These are phyloP conservation scores for Otus scops DNA, from an alignment of 2,797 vertebrate species.

Conservation along the genomic window DNA sequence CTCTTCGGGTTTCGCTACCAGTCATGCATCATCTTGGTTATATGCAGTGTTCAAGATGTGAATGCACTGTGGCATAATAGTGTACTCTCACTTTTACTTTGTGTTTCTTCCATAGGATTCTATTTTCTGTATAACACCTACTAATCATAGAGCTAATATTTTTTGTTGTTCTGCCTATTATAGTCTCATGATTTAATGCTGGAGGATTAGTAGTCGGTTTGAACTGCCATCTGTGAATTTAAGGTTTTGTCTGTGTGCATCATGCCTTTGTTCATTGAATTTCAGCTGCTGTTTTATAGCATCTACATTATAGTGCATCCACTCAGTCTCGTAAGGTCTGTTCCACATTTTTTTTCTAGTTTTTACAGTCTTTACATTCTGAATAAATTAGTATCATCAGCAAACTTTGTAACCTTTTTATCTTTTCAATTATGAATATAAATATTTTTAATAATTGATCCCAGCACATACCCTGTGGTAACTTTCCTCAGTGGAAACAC, in stretches of 20 bases:
- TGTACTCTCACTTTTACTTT: neutral
- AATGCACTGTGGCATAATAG: neutral
- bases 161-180: neutral
- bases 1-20: neutral
- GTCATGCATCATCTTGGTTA: neutral
- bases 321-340: neutral
- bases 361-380: neutral
- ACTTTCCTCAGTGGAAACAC: neutral
- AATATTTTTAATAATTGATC: neutral
- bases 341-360: neutral
- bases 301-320: neutral
- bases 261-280: neutral
- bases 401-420: neutral
- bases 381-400: neutral
- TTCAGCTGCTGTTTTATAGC: neutral
- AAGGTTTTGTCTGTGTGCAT: neutral
- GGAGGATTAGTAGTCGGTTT: neutral
- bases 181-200: neutral
- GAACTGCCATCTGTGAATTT: neutral
- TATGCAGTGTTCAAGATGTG: neutral
- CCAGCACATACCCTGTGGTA: neutral
- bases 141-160: neutral
- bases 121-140: neutral
- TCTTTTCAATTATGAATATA: neutral
- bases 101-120: neutral